Percentiles rank a stretch among this genome's conserved stretches.
Conservation (phyloP, 2,113 vertebrate species). For the Amia ocellicauda region DNA sequence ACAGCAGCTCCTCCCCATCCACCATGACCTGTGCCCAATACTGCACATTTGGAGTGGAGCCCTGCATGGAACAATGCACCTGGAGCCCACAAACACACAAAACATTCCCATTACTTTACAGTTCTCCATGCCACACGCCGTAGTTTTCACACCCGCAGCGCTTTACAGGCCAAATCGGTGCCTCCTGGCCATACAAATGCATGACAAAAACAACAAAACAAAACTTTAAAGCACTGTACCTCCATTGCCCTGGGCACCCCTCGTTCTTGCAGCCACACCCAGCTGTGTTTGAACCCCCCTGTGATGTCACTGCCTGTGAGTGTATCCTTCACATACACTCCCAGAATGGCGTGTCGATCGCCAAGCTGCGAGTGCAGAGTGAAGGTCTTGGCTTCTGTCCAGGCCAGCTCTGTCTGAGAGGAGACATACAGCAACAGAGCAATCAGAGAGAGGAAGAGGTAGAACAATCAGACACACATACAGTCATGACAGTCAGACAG, state of each 20-base stretch:
- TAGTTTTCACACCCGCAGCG: too few species aligned
- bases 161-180: too few species aligned
- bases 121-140: too few species aligned
- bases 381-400: constrained; percentile 42
- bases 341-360: constrained; percentile 34
- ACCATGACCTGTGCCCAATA: constrained; percentile 43
- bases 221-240: constrained; percentile 39
- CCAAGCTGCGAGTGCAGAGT: constrained; percentile 52
- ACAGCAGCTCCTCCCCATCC: constrained; percentile 51
- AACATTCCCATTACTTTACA: not conserved
- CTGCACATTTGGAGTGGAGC: constrained; percentile 40
- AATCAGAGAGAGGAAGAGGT: too few species aligned
- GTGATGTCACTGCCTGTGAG: constrained; percentile 49
- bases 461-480: too few species aligned
- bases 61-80: constrained; percentile 43
- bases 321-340: constrained; percentile 47
- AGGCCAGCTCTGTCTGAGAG: constrained; percentile 51
- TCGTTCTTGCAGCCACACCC: constrained; percentile 52
- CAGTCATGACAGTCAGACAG: not conserved
- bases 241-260: constrained; percentile 55
- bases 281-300: constrained; percentile 59
- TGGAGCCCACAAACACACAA: constrained; percentile 24
- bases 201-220: too few species aligned
- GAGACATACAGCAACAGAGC: not conserved
- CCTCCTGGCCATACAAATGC: too few species aligned